These are phyloP conservation scores for Castor canadensis DNA, from an alignment of 2,113 vertebrate species.

Conservation along the genomic window DNA sequence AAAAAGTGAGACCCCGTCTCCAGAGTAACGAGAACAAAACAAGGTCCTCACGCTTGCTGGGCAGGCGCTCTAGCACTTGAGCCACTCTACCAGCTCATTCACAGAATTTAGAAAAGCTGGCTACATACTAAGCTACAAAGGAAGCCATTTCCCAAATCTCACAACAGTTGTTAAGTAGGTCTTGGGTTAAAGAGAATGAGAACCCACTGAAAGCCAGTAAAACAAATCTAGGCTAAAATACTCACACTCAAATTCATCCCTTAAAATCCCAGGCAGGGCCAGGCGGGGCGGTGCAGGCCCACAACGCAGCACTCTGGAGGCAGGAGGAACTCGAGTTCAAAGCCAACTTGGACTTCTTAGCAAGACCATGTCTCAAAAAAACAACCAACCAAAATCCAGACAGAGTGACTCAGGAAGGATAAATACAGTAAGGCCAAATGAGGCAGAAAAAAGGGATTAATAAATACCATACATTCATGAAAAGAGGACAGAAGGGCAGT, in stretches of 20 bases:
- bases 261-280: background rate
- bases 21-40: no score
- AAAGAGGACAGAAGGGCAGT: background rate
- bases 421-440: background rate
- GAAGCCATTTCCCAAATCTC: background rate
- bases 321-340: background rate
- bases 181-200: background rate
- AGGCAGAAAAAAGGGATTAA: background rate
- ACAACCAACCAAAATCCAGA: background rate
- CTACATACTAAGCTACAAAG: background rate
- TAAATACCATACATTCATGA: background rate
- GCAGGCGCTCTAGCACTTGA: no score
- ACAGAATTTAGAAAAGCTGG: background rate
- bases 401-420: background rate
- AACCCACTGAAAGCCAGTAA: background rate
- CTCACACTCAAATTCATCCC: background rate
- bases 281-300: background rate
- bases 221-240: background rate
- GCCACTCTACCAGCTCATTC: no score
- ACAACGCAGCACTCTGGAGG: background rate
- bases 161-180: conserved; percentile 19
- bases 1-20: no score
- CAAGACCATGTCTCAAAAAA: background rate
- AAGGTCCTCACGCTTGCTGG: no score
- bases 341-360: background rate